Evolutionary conservation across 2,113 vertebrate species (phyloP).

Genomic region (Prinia subflava): DNA sequence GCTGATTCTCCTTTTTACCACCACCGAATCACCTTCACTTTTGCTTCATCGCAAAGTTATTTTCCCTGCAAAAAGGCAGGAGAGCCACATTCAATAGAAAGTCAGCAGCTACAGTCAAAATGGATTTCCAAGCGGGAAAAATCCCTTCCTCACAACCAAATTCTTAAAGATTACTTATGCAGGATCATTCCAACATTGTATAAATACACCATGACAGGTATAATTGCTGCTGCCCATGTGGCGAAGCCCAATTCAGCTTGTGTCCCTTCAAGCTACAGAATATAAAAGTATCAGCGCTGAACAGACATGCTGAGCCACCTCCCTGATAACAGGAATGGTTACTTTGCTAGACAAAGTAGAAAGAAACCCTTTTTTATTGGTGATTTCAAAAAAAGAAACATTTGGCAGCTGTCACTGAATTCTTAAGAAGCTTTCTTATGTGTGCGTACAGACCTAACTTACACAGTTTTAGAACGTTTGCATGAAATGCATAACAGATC

Average conservation of each 20-base stretch:
- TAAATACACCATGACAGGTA: neutral
- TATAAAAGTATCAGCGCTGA: neutral
- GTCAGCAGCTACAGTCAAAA: neutral
- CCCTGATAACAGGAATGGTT: neutral
- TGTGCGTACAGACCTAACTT: neutral
- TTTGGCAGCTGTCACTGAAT: neutral
- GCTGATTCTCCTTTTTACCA: constrained; percentile 43
- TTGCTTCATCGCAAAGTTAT: neutral
- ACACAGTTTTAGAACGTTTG: neutral
- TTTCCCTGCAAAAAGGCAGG: neutral
- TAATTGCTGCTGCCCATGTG: neutral
- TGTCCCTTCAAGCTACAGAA: neutral
- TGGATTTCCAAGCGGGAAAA: neutral
- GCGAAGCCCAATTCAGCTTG: neutral
- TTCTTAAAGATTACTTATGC: neutral
- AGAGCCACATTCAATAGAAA: neutral
- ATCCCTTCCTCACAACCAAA: neutral
- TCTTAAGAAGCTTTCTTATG: neutral
- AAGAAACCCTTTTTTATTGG: neutral
- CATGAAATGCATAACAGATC: neutral
- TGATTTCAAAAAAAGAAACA: neutral
- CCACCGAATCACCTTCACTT: constrained; percentile 50
- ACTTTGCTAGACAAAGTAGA: neutral
- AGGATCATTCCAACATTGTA: neutral
- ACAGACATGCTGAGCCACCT: neutral